These are phyloP conservation scores for Parauchenoglanis ngamensis DNA, from an alignment of 2,797 vertebrate species.

Conservation along the genomic window DNA sequence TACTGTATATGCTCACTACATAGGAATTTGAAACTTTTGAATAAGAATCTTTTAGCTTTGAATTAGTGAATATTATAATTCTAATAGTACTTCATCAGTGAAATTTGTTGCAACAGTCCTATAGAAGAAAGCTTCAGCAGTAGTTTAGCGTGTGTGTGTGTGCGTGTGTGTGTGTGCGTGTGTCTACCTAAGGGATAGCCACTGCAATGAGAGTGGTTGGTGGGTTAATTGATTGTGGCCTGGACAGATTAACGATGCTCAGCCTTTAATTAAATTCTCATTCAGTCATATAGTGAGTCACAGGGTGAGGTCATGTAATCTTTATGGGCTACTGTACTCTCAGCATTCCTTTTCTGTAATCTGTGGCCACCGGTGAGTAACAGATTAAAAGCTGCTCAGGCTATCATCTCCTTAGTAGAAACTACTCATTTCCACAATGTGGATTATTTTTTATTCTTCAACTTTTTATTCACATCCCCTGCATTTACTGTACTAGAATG, in stretches of 20 bases:
- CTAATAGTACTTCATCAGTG: background rate
- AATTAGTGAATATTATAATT: background rate
- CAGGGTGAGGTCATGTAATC: constrained; percentile 45
- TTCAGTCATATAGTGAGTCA: constrained; percentile 58
- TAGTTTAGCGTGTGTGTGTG: constrained; percentile 53
- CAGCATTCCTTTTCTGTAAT: constrained; percentile 44
- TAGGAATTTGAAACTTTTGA: background rate
- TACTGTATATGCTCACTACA: background rate
- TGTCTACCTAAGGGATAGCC: constrained; percentile 62
- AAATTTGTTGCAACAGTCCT: background rate
- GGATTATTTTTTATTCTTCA: background rate
- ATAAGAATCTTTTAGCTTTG: background rate
- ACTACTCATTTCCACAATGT: background rate
- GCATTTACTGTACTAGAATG: background rate
- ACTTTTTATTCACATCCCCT: background rate
- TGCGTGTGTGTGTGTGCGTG: constrained; percentile 46
- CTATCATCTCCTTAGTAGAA: constrained; percentile 7
- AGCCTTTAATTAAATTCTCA: constrained; percentile 77
- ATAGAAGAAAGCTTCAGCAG: constrained; percentile 55
- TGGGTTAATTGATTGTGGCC: constrained; percentile 74
- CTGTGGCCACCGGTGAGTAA: constrained; percentile 31
- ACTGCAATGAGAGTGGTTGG: constrained; percentile 51
- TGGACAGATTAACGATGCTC: constrained; percentile 74
- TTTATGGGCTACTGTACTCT: constrained; percentile 50
- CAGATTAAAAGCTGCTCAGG: background rate